phyloP scores from a whole-genome alignment of 2,888 invertebrate species.

The Lasioglossum zephyrum region DNA sequence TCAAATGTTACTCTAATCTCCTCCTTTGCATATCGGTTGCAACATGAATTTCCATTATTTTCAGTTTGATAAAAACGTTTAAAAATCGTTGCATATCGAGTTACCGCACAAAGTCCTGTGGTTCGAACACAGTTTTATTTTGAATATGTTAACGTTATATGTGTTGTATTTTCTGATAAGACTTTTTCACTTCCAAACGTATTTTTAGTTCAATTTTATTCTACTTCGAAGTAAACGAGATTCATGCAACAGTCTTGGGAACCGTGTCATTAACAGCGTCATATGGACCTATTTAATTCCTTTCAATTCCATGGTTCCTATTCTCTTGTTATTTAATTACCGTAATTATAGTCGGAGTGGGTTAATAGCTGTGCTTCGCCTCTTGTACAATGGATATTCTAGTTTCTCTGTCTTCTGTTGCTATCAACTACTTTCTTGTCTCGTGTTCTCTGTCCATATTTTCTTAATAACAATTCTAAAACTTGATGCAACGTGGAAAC shows the following conservation, averaged over 20 bases:
- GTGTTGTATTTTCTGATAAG: background rate
- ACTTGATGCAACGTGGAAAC: background rate
- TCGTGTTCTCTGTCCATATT: background rate
- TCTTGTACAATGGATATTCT: background rate
- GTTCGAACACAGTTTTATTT: background rate
- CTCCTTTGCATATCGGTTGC: background rate
- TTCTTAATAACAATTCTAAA: background rate
- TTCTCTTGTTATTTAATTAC: background rate
- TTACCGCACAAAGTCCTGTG: background rate
- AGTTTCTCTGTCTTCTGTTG: background rate
- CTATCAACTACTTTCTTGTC: background rate
- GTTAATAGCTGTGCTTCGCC: constrained; percentile 12
- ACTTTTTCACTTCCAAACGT: background rate
- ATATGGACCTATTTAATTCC: constrained; percentile 1
- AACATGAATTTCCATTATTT: background rate
- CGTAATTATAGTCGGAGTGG: background rate
- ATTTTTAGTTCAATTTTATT: background rate
- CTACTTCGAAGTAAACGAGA: background rate
- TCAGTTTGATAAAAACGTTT: background rate
- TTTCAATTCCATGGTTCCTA: background rate
- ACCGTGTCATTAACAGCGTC: background rate
- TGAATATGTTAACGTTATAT: background rate
- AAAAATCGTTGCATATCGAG: background rate
- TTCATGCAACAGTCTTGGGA: background rate
- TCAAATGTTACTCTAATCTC: background rate